Base-by-base conservation (phyloP, 2,888 invertebrate genomes). In the Heliconius ismenius region DNA sequence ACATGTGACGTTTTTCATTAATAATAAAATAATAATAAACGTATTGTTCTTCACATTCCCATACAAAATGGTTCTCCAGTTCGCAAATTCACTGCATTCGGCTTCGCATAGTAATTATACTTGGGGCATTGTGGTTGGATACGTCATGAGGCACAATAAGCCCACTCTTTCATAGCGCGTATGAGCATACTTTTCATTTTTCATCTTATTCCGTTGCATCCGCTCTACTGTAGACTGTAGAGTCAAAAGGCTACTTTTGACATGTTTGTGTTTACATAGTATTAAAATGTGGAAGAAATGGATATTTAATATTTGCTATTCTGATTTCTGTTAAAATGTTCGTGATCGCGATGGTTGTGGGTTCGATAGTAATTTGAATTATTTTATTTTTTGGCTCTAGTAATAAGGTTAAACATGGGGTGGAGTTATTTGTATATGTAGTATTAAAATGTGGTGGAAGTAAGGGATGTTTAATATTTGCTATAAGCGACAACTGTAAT, bases 71-170 rank as follows among this genome's bases (percentile, higher is more conserved):
- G 70, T n/a, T 70, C 15, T 15, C 70, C 24, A 24, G 4, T 36
- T 70, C n/a, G 36, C 70, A 70, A 70, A 70, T 36, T 58, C 70
- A 58, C 32, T 36, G 70, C 70, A 70, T 70, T 70, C 32, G 70
- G 70, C 24, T 70, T 70, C 58, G 54, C 54, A n/a, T 54, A 70
- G 70, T 70, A 70, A 70, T 70, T 70, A 70, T 70, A 70, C 70
- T 70, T 58, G 70, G 70, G 70, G 32, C 70, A 70, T 70, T 70
- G 58, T 70, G 58, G 70, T 24, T n/a, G 70, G 58, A 70, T 54
- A 70, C 70, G 70, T 58, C 70, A 70, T 58, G 70, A n/a, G 13
- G 15, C 70, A 70, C 70, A 70, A 70, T 70, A 9, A 70, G 70
- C 70, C 70, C 58, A 70, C 70, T 70, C 70, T 58, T 70, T 58